These are phyloP conservation scores for Galago senegalensis DNA, from an alignment of 2,797 vertebrate genomes.

Conservation along the genomic window DNA sequence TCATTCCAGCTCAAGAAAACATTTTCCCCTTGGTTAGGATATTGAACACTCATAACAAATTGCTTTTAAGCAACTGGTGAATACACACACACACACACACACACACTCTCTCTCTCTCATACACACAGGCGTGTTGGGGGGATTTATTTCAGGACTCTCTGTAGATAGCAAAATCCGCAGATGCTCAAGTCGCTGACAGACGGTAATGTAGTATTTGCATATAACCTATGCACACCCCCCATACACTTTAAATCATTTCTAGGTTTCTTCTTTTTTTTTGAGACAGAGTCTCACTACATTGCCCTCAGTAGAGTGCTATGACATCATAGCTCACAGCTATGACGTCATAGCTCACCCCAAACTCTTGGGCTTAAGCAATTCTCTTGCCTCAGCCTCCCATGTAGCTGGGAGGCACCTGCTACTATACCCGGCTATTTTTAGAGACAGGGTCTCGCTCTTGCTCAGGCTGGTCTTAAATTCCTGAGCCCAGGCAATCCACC, in stretches of 20 bases:
- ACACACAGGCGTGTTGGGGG: not conserved
- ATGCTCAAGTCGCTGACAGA: not conserved
- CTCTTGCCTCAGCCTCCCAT: no score
- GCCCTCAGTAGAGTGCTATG: no score
- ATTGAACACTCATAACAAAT: constrained; percentile 22
- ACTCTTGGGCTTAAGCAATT: no score
- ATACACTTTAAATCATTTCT: not conserved
- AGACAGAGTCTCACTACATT: no score
- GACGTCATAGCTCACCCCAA: no score
- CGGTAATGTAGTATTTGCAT: not conserved
- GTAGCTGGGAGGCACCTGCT: no score
- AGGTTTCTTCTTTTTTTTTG: no score
- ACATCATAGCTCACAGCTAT: no score
- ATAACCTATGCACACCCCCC: not conserved
- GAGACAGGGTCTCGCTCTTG: no score
- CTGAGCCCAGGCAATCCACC: no score
- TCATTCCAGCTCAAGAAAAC: constrained; percentile 50
- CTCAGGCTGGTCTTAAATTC: no score
- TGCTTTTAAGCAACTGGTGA: constrained; percentile 46
- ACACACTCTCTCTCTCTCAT: not conserved
- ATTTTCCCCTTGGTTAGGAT: constrained; percentile 2
- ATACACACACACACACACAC: not conserved
- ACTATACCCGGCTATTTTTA: no score
- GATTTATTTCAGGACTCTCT: not conserved
- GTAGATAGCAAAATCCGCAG: not conserved